A percentile compares a stretch with the other conserved stretches of the same genome.
Conservation (phyloP, 1,140 invertebrate species). For the Zaprionus vittiger region DNA sequence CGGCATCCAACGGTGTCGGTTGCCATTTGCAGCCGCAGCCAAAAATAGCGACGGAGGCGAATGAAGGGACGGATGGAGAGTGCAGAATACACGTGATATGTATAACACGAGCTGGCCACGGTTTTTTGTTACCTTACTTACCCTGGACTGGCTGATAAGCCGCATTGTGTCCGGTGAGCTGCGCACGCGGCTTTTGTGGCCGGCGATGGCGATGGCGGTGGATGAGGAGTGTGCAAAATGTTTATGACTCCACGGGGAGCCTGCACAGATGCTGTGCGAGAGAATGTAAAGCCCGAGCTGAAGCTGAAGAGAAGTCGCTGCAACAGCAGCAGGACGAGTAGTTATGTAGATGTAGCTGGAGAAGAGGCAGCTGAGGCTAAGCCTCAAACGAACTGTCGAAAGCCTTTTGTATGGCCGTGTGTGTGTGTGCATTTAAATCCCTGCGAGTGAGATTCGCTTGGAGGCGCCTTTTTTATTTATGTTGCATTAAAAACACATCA, state of each 20-base stretch:
- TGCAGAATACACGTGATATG: slow-evolving; percentile 5
- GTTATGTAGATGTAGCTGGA: neutral
- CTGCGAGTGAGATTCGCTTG: slow-evolving; percentile 22
- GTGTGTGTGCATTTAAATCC: slow-evolving; percentile 33
- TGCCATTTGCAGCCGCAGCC: slow-evolving; percentile 31
- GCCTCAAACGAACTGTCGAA: slow-evolving; percentile 47
- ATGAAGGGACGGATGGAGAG: neutral
- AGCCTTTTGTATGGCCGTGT: slow-evolving; percentile 27
- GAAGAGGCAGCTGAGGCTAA: slow-evolving; percentile 31
- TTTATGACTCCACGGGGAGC: slow-evolving; percentile 70
- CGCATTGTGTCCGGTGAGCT: slow-evolving; percentile 78
- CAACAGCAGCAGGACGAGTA: neutral
- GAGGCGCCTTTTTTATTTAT: slow-evolving; percentile 21
- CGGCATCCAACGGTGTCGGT: slow-evolving; percentile 45
- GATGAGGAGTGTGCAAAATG: slow-evolving; percentile 45
- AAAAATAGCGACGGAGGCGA: neutral
- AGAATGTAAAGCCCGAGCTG: slow-evolving; percentile 16
- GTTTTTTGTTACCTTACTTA: slow-evolving; percentile 38
- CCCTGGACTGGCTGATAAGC: slow-evolving; percentile 61
- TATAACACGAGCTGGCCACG: slow-evolving; percentile 23
- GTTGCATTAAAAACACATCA: slow-evolving; percentile 13
- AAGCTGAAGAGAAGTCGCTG: neutral
- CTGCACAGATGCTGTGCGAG: slow-evolving; percentile 34
- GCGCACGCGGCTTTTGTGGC: slow-evolving; percentile 79
- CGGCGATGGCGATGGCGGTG: slow-evolving; percentile 8